Conservation (phyloP, 1,140 invertebrate species). For the Drosophila prosaltans region DNA sequence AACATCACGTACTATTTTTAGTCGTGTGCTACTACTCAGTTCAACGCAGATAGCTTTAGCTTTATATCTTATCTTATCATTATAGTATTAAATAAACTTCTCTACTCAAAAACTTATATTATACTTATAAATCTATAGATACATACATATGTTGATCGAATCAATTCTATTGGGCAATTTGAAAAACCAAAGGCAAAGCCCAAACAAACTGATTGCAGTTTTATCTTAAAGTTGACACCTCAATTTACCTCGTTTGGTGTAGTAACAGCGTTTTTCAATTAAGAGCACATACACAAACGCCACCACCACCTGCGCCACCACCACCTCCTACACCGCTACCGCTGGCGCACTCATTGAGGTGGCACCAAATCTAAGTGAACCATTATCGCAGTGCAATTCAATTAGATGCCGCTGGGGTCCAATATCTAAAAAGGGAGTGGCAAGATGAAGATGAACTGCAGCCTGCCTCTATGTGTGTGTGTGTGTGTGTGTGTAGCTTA, state of each 20-base stretch:
- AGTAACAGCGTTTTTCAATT: slow-evolving; percentile 62
- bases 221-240: slow-evolving; percentile 35
- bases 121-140: no score
- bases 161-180: not conserved
- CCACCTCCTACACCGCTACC: not conserved
- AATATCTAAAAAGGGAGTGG: slow-evolving; percentile 14
- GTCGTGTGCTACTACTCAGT: no score
- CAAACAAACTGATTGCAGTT: slow-evolving; percentile 38
- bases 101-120: no score
- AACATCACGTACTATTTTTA: no score
- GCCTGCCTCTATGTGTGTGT: slow-evolving; percentile 16
- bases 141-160: no score
- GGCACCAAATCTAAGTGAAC: slow-evolving; percentile 27
- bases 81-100: no score
- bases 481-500: not conserved
- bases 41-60: no score
- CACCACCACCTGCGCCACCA: slow-evolving; percentile 6
- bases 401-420: slow-evolving; percentile 56
- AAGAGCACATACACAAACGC: slow-evolving; percentile 12
- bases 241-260: slow-evolving; percentile 16
- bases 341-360: not conserved
- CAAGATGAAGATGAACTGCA: slow-evolving; percentile 28
- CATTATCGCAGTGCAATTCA: slow-evolving; percentile 70
- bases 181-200: not conserved
- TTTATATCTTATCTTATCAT: no score